Evolutionary conservation across 2,888 invertebrate genomes (phyloP), one percentile per base, ranked within the genome.

Genomic region (Drosophila barbarae): DNA sequence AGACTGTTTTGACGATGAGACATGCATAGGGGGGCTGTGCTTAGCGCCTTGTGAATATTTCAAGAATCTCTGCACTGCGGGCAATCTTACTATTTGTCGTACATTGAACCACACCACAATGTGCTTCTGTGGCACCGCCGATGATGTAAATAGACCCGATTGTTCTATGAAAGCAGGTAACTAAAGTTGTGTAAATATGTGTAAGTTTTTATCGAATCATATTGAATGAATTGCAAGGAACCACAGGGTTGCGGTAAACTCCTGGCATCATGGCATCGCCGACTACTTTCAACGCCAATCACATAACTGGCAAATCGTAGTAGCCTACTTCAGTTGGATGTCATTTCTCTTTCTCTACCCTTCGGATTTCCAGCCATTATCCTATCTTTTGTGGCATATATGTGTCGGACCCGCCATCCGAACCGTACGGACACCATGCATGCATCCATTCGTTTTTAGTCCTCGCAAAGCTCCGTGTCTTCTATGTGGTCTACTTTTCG

Each of bases 141-240:
- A 87, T 77, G 88, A 88, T 90, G 85, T 89, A 88, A 89, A 89
- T 90, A 87, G 83, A 68, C 84, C 87, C 88, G 91, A 90, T 90
- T 92, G 92, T 91, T 91, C 90, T 89, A 88, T 90, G 86, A 90
- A 90, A 89, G 91, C 92, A 92, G 92, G 92, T 92, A 92, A 92
- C 88, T 87, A 78, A 75, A 74, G 75, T 65, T 73, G 82, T 83
- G 79, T 84, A 73, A 54, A 76, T 82, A 84, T 67, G 64, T 54
- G 61, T 81, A 81, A 81, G 69, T 71, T 57, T 72, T 72, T 72
- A 72, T 58, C 59, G 58, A 71, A 67, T 50, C 75, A 65, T 71
- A 66, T 65, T 80, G 81, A 86, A 85, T 85, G 81, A 81, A 73
- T 68, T 78, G 69, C 76, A 80, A 74, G 64, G 67, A 74, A 64